Conservation (phyloP, 2,888 invertebrate species). For the Drosophila neonasuta region DNA sequence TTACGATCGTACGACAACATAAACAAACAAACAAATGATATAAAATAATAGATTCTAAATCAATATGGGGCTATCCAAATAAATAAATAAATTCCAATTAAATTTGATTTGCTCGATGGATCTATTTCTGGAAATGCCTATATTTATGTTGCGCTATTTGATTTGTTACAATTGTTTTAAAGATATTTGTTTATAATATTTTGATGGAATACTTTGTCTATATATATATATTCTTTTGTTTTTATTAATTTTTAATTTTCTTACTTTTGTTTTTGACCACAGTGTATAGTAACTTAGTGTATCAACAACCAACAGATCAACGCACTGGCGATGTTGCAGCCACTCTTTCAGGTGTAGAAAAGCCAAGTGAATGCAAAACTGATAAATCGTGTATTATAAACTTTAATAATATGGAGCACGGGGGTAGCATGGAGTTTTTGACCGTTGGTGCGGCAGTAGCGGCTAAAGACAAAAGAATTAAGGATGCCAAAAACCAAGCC, state of each 20-base stretch:
- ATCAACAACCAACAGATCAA: constrained; percentile 75
- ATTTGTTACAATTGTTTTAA: no score
- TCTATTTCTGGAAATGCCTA: no score
- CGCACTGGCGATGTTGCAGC: constrained; percentile 55
- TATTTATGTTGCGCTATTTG: no score
- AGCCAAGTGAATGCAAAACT: constrained; percentile 53
- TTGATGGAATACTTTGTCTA: background rate
- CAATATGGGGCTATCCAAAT: no score
- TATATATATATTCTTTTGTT: constrained; percentile 23
- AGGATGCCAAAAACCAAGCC: constrained; percentile 89
- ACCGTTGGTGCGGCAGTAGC: constrained; percentile 93
- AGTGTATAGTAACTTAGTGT: constrained; percentile 81
- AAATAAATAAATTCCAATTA: no score
- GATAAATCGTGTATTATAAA: constrained; percentile 72
- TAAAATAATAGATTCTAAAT: no score
- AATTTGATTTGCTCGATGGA: no score
- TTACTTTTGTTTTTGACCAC: constrained; percentile 29
- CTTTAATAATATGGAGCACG: constrained; percentile 71
- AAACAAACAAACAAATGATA: no score
- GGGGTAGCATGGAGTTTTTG: constrained; percentile 84
- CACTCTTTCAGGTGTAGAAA: constrained; percentile 29
- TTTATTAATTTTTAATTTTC: constrained; percentile 45
- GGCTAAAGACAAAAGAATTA: constrained; percentile 94
- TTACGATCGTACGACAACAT: no score
- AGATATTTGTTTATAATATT: background rate